These are phyloP conservation scores for Rhodeus uyekii DNA, from an alignment of 2,797 vertebrate genomes.

Conservation along the genomic window DNA sequence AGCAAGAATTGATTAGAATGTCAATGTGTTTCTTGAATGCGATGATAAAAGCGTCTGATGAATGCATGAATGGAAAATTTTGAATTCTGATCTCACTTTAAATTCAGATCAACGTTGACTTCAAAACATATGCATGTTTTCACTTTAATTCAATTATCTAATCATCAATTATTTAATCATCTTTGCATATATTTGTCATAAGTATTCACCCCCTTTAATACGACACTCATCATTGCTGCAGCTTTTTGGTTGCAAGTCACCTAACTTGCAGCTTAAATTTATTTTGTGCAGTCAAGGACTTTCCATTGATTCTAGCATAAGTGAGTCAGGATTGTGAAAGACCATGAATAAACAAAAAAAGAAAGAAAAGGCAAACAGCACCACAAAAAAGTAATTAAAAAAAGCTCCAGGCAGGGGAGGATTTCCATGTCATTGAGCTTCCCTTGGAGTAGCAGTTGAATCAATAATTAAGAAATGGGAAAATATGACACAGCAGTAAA, in stretches of 20 bases:
- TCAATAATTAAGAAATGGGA: slow-evolving; percentile 1
- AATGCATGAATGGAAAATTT: too few species aligned
- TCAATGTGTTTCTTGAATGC: too few species aligned
- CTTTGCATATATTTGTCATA: not conserved
- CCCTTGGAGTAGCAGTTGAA: not conserved
- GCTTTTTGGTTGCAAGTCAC: not conserved
- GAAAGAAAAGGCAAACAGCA: not conserved
- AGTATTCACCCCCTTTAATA: not conserved
- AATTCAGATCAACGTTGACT: not conserved
- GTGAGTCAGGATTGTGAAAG: not conserved
- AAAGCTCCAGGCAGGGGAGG: not conserved
- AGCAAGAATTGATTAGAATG: too few species aligned
- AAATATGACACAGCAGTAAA: slow-evolving; percentile 23
- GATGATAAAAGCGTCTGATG: too few species aligned
- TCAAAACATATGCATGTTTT: not conserved
- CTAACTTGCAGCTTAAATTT: not conserved
- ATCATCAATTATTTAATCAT: too few species aligned
- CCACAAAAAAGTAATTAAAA: not conserved
- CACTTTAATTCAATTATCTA: too few species aligned
- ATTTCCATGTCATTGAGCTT: slow-evolving; percentile 20
- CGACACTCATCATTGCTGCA: too few species aligned
- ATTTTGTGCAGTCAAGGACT: not conserved
- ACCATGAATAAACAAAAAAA: not conserved
- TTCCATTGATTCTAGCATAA: not conserved
- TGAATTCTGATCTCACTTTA: not conserved